These are phyloP conservation scores for Pygocentrus nattereri DNA, from an alignment of 2,797 vertebrate species.

Conservation along the genomic window DNA sequence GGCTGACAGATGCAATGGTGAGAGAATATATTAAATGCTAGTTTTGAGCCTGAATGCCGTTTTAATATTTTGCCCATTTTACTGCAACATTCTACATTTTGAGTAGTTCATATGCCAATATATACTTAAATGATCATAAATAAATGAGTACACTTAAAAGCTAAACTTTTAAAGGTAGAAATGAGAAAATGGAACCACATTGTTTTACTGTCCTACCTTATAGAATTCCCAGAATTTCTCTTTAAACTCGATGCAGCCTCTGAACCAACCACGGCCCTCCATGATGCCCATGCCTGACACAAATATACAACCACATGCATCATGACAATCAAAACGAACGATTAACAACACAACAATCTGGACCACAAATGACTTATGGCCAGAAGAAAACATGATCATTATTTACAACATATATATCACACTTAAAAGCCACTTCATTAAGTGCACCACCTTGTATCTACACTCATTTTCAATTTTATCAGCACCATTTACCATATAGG, in stretches of 20 bases:
- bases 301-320: background rate
- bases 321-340: background rate
- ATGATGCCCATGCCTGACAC: slow-evolving; percentile 84
- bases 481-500: too few relatives aligned
- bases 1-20: too few relatives aligned
- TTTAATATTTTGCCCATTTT: background rate
- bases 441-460: too few relatives aligned
- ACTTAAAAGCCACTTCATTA: too few relatives aligned
- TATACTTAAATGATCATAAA: background rate
- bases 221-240: slow-evolving; percentile 95
- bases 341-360: too few relatives aligned
- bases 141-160: background rate
- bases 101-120: background rate
- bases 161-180: background rate
- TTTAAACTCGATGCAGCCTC: slow-evolving; percentile 84
- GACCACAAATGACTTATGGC: too few relatives aligned
- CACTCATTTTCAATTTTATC: too few relatives aligned
- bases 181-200: background rate
- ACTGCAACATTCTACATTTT: background rate
- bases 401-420: too few relatives aligned
- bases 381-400: too few relatives aligned
- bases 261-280: slow-evolving; percentile 80
- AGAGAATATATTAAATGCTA: too few relatives aligned
- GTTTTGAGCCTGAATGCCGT: too few relatives aligned
- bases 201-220: slow-evolving; percentile 75